These are phyloP conservation scores for Venturia canescens DNA, from an alignment of 1,140 invertebrate genomes.

Conservation along the genomic window DNA sequence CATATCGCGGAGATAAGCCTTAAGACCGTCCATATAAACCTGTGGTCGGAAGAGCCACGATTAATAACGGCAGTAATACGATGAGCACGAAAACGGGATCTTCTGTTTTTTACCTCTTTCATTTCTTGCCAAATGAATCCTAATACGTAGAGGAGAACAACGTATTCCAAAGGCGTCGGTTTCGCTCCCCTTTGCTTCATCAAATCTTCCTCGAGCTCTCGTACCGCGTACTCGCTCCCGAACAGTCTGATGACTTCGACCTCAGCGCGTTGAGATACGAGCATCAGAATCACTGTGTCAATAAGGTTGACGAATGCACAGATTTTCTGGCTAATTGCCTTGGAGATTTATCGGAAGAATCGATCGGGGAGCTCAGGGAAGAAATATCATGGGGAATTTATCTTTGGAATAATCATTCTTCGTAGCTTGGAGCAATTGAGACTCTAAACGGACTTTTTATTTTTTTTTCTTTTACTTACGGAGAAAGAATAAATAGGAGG, in stretches of 20 bases:
- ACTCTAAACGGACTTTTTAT: no score
- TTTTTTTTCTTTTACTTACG: conserved; percentile 80
- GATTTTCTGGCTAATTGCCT: no score
- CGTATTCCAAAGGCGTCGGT: conserved; percentile 86
- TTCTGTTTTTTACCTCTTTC: conserved; percentile 79
- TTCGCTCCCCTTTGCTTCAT: conserved; percentile 85
- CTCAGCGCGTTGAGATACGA: conserved; percentile 92
- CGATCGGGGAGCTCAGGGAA: no score
- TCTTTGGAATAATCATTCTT: no score
- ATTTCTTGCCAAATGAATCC: conserved; percentile 95
- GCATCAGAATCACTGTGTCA: conserved; percentile 86
- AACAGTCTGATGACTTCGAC: conserved; percentile 85
- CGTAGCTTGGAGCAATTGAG: no score
- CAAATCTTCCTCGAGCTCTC: conserved; percentile 79
- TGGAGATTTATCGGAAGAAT: no score
- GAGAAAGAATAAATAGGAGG: conserved; percentile 94
- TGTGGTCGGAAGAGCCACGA: conserved; percentile 38
- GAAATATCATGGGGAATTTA: no score
- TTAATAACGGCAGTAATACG: not conserved
- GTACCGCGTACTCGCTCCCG: conserved; percentile 82
- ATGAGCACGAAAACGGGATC: not conserved
- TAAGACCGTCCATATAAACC: conserved; percentile 89
- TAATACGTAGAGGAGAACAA: conserved; percentile 87
- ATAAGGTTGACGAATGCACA: conserved; percentile 50
- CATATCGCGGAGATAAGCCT: conserved; percentile 91